Evolutionary conservation across 1,140 invertebrate genomes (phyloP), one percentile per base, ranked within the genome.

Genomic region (Homarus americanus): DNA sequence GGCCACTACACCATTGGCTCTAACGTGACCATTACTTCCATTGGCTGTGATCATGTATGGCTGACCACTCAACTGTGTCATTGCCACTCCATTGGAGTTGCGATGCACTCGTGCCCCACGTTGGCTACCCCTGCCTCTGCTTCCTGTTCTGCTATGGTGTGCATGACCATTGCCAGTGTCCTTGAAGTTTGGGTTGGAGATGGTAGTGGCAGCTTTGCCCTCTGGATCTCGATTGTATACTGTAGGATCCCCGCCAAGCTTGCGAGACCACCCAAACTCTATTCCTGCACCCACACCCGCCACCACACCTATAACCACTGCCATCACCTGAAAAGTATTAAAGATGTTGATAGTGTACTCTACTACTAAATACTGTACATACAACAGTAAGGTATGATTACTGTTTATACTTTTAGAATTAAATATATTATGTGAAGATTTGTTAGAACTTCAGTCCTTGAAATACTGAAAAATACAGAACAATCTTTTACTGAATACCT

Each of bases 151-250:
- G 15, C 44, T 32, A 20, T 32, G 36, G 1, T 76, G 53, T 34
- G 44, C 40, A 44, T 87, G 76, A 53, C 82, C 86, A 75, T 92
- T 73, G 1, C 88, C 10, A 28, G 69, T 20, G 78, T 92, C 91
- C 63, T 72, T 69, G 44, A 89, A 89, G 88, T 89, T 78, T 53
- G 92, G 92, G 88, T 91, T 91, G 82, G 88, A 82, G 75, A 92
- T 92, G 40, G 92, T 92, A 38, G 86, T 83, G 85, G 92, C 92
- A 20, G 86, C 82, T n/a, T 72, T 83, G 90, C 92, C 92, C 66
- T 92, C 89, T 0, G 92, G 90, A 80, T 92, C 92, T 20, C 92
- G 85, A 73, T 32, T 73, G 28, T 91, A 91, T 40, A 92, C 87
- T 32, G 90, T 91, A 3, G 92, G 92, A 53, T 92, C 92, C 0